Evolutionary conservation across 1,140 invertebrate genomes (phyloP), one percentile per base, ranked within the genome.

Genomic region (Brachionus sp.): DNA sequence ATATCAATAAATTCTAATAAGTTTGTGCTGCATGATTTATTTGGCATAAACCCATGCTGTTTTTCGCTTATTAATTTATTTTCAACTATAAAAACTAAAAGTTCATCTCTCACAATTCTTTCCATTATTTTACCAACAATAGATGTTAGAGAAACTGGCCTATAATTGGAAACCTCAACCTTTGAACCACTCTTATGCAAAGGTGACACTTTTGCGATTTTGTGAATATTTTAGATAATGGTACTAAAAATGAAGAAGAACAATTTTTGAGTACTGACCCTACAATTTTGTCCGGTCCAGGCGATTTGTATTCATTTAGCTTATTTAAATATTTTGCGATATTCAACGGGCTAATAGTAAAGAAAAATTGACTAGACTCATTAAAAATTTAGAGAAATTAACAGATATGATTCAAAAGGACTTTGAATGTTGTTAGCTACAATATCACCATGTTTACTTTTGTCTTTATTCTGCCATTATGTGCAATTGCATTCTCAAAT

Each of bases 371-470:
- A 29, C 29, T 2, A 29, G 29, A 29, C 29, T 29, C 1, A 29
- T 3, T 29, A 29, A 29, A 29, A 29, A 29, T 29, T 29, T 3
- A 29, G 3, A 29, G n/a, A 29, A 29, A 29, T 29, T 29, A 2
- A 2, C 29, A 53, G 16, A 13, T 29, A 29, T 25, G 3, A n/a
- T 44, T 50, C 23, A 29, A 77, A 35, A 29, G 77, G 66, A 19
- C 39, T n/a, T 16, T 68, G 0, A 82, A 68, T 39, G 80, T 82
- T 16, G 23, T 82, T 23, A 82, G 80, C 19, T 82, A 82, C 39
- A 82, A 82, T 42, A 82, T 82, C 6, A 13, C 57, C 7, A 82
- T 82, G 10, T 82, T 82, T 68, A 33, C 33, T 29, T 82, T 82
- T 82, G 62, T 66, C 3, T 82, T 46, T 53, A 16, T 82, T 16